Evolutionary conservation across 2,797 vertebrate species (phyloP).

Genomic region (Poecilia velifera): DNA sequence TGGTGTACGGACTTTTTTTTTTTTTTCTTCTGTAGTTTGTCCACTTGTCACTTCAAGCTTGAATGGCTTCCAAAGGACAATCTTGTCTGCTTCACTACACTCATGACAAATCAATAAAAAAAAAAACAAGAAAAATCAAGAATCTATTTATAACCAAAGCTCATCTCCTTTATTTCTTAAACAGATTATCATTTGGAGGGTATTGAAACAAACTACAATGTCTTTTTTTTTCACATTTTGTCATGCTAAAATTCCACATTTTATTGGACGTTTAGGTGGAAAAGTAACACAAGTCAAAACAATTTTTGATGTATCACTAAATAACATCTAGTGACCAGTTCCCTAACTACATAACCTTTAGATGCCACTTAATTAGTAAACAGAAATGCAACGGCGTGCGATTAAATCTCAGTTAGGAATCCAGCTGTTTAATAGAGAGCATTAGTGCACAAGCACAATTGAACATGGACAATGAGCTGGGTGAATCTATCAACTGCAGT

Average conservation of each 20-base stretch:
- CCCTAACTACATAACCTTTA: background rate
- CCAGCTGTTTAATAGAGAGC: background rate
- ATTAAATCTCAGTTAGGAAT: background rate
- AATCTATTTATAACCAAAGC: background rate
- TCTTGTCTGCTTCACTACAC: slow-evolving; percentile 23
- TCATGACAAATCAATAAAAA: slow-evolving; percentile 12
- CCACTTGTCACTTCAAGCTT: slow-evolving; percentile 52
- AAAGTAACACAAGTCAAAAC: background rate
- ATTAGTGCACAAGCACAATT: background rate
- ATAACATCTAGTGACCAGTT: background rate
- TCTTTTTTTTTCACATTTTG: background rate
- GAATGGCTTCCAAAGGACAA: slow-evolving; percentile 28
- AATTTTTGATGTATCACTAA: background rate
- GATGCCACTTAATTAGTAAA: background rate
- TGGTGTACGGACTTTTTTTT: slow-evolving; percentile 6
- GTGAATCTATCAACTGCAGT: background rate
- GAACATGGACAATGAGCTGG: background rate
- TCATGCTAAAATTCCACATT: background rate
- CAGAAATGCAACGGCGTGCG: background rate
- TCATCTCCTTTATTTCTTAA: background rate
- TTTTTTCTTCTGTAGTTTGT: slow-evolving; percentile 15
- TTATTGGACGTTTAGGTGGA: background rate
- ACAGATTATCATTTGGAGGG: background rate
- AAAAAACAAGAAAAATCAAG: slow-evolving; percentile 8
- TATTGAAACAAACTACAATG: background rate